phyloP scores from a whole-genome alignment of 1,140 invertebrate species.

The Aleiodes sp. region DNA sequence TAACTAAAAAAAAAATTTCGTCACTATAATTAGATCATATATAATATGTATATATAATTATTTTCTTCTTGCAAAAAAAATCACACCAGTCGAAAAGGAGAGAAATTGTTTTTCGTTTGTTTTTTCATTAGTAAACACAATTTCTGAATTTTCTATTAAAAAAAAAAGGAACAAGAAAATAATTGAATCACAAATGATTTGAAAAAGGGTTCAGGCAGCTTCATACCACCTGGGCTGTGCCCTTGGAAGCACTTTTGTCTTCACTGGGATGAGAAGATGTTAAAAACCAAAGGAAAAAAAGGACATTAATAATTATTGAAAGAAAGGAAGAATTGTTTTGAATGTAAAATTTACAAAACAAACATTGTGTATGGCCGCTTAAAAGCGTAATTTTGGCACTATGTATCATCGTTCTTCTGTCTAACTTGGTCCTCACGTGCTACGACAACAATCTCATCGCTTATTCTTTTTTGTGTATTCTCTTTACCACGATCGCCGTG shows the following conservation, averaged over 20 bases:
- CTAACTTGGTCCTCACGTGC: slow-evolving; percentile 39
- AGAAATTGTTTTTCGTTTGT: background rate
- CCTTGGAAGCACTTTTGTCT: background rate
- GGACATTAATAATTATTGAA: background rate
- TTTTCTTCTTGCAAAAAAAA: slow-evolving; percentile 24
- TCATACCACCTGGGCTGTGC: background rate
- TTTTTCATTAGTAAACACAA: background rate
- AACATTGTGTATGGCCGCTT: slow-evolving; percentile 29
- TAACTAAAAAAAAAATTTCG: slow-evolving; percentile 34
- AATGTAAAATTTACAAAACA: slow-evolving; percentile 23
- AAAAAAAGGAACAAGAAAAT: background rate
- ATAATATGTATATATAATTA: slow-evolving; percentile 46
- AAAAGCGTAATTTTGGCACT: slow-evolving; percentile 50
- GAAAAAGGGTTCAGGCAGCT: background rate
- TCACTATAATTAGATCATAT: slow-evolving; percentile 42
- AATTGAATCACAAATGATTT: background rate
- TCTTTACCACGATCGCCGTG: slow-evolving; percentile 47
- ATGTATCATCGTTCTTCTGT: slow-evolving; percentile 46
- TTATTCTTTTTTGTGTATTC: slow-evolving; percentile 47
- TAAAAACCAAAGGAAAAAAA: background rate
- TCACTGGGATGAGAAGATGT: background rate
- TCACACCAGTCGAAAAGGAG: background rate
- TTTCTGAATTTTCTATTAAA: background rate
- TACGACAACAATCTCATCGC: slow-evolving; percentile 31
- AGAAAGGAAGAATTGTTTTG: background rate